Evolutionary conservation across 2,113 vertebrate genomes (phyloP).

Genomic region (Gyps fulvus): DNA sequence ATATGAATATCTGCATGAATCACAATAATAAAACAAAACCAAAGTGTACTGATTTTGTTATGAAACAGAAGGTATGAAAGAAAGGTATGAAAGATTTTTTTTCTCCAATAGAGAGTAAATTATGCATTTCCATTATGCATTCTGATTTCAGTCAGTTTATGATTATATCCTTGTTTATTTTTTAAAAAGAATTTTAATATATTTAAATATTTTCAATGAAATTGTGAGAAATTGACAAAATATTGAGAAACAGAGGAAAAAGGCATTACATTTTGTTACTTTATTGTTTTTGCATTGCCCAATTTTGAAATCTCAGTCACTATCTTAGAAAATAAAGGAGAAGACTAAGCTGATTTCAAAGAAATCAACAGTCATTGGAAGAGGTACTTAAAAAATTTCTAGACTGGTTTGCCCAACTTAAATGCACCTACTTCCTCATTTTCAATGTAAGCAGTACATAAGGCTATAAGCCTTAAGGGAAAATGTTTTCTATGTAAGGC

Average conservation of each 20-base stretch:
- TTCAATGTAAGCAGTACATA: background rate
- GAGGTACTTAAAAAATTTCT: background rate
- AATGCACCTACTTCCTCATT: background rate
- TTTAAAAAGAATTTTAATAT: background rate
- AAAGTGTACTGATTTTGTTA: background rate
- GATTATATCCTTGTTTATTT: background rate
- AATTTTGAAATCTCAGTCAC: background rate
- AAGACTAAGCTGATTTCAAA: background rate
- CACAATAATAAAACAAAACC: background rate
- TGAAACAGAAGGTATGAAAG: background rate
- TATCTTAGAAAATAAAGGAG: background rate
- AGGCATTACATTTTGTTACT: background rate
- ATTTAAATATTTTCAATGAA: background rate
- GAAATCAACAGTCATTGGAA: background rate
- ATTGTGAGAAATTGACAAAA: background rate
- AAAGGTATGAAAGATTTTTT: background rate
- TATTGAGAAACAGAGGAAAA: background rate
- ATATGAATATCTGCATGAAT: background rate
- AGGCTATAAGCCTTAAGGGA: background rate
- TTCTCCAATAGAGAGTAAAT: background rate
- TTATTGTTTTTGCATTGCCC: background rate
- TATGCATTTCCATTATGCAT: background rate
- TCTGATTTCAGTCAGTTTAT: background rate
- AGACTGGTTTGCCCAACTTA: background rate
- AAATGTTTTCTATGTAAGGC: background rate